Evolutionary conservation across 2,797 vertebrate genomes (phyloP).

Genomic region (Tokudaia tokunoshimensis): DNA sequence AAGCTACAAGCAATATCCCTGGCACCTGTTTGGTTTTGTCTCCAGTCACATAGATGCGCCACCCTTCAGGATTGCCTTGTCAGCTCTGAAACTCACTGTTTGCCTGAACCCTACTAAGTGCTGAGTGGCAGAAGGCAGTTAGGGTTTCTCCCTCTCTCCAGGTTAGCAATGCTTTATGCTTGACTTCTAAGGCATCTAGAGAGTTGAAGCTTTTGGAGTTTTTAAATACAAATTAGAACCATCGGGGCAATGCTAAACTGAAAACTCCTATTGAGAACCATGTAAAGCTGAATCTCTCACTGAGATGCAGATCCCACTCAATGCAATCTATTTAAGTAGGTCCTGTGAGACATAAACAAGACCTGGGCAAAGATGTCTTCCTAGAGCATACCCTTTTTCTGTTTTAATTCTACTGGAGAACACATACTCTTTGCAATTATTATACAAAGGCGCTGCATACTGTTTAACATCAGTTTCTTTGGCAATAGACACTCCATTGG

Average conservation of each 20-base stretch:
- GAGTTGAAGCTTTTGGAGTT: background rate
- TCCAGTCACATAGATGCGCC: background rate
- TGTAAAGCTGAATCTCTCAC: background rate
- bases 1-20: background rate
- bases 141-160: background rate
- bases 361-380: background rate
- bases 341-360: background rate
- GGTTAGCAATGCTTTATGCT: background rate
- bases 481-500: background rate
- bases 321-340: background rate
- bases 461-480: background rate
- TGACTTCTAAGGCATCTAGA: background rate
- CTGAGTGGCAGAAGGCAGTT: background rate
- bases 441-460: background rate
- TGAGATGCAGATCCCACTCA: background rate
- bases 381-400: background rate
- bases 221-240: conserved; percentile 20
- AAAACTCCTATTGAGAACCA: background rate
- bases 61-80: background rate
- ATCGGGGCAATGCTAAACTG: background rate
- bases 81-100: background rate
- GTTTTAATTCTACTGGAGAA: background rate
- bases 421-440: background rate
- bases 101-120: background rate
- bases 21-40: background rate